Conservation (phyloP, 2,888 invertebrate species). For the Psococerastis gibbosa region DNA sequence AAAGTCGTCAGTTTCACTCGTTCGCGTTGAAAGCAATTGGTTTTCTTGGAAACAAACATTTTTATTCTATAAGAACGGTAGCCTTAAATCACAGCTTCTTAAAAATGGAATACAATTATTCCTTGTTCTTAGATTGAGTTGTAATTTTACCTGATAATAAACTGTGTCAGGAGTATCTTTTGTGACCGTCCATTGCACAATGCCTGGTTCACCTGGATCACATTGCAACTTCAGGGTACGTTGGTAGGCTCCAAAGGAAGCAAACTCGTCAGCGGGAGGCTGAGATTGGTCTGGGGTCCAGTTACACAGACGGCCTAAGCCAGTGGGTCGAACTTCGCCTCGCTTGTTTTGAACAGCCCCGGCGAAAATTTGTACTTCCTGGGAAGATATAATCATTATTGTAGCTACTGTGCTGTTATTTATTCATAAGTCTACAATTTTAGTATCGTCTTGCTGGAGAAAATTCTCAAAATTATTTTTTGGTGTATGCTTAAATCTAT, state of each 20-base stretch:
- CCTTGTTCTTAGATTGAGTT: too few relatives aligned
- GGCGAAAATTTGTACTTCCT: conserved; percentile 65
- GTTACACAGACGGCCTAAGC: conserved; percentile 67
- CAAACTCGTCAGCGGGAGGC: conserved; percentile 59
- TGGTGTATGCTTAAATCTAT: too few relatives aligned
- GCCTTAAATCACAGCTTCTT: too few relatives aligned
- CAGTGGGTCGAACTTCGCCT: conserved; percentile 52
- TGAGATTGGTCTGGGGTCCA: conserved; percentile 61
- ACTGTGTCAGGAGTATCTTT: conserved; percentile 72
- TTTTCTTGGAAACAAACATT: neutral
- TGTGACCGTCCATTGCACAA: conserved; percentile 77
- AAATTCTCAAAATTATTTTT: too few relatives aligned
- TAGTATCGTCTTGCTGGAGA: too few relatives aligned
- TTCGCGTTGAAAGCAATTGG: neutral
- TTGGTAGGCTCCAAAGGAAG: conserved; percentile 80
- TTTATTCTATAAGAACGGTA: too few relatives aligned
- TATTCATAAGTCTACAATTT: too few relatives aligned
- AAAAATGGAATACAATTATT: too few relatives aligned
- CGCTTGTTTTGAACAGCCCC: conserved; percentile 51
- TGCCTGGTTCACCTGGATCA: conserved; percentile 64
- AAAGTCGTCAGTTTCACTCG: conserved; percentile 3
- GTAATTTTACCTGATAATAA: conserved; percentile 81
- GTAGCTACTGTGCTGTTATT: too few relatives aligned
- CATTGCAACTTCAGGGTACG: conserved; percentile 64
- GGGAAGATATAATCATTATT: too few relatives aligned